Base-by-base conservation (phyloP, 2,888 invertebrate species). In the Idaea straminata region DNA sequence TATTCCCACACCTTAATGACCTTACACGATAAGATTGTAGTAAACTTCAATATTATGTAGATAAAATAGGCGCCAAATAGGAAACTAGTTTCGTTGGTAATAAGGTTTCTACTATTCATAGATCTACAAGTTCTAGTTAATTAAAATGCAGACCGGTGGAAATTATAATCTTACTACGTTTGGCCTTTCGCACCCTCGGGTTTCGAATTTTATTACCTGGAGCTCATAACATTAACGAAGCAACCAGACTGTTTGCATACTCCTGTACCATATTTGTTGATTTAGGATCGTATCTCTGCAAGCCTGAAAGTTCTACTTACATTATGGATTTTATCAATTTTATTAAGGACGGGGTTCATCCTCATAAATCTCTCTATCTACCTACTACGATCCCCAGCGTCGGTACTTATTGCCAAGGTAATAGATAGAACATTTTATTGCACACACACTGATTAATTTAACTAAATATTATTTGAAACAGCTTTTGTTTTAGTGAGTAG, bases 401-500 rank as follows among this genome's bases (percentile, higher is more conserved):
- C 16, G 57, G 47, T 47, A 47, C 47, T 13, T 47, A 7, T 47
- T 47, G 47, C 7, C 10, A 47, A 47, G 47, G 6, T 47, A 47
- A 47, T 47, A 13, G 13, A 47, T 47, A 47, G 13, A 47, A 47
- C 13, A 47, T 25, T 25, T 25, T 25, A 25, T 25, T 25, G 25
- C 25, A 25, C 25, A 47, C 7, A 47, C 0, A 47, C 13, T 36
- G n/a, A n/a, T n/a, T n/a, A n/a, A 0, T 13, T 47, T 47, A 47
- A 13, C 10, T 13, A 47, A 6, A 10, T 10, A 3, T 47, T 47
- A 5, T 47, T 47, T 47, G 36, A 13, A 60, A 58, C 5, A 34
- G n/a, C 34, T 65, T 73, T 69, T 69, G 64, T 76, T 74, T 67
- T 65, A 66, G 61, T 25, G 63, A 74, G 72, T 68, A 71, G 66